Evolutionary conservation across 2,113 vertebrate species (phyloP), one percentile per base, ranked within the genome.

Genomic region (Datnioides undecimradiatus): DNA sequence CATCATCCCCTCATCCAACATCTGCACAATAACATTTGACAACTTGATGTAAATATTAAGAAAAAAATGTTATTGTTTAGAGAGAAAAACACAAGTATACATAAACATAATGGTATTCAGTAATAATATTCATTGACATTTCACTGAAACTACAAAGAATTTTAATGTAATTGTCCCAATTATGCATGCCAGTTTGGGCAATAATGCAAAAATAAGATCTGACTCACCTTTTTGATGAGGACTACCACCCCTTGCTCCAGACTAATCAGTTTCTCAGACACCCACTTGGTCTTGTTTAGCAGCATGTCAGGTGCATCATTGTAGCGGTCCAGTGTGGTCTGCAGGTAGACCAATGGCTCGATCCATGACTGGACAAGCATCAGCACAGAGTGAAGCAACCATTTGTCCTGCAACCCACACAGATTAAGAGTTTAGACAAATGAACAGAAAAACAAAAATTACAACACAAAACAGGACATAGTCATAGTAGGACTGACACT

Each of bases 201-300:
- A 17, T 16, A n/a, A 55, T 34, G 6, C 2, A 55, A 1, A 57
- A 31, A 19, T 62, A 21, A 25, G 6, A 34, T 59, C 19, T 17
- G 9, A 76, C 85, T 11, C 31, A 95, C 94, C 93, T 94, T 94
- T 43, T 87, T 89, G 45, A 93, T 95, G 66, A 95, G 93, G 29
- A 94, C 91, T 72, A 93, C 85, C 45, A 95, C 86, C 0, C 94
- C 94, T 82, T 94, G 91, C 86, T 95, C 93, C 73, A 95, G 85
- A 81, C 94, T 95, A 62, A 90, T 86, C 13, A 95, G 89, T 88
- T 95, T 95, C 21, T 93, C 92, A 1, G 91, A 94, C 81, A 95
- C 86, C 94, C 94, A 95, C 82, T 94, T 95, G 59, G 93, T 95
- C 73, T 94, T 95, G 86, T 94, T 94, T 43, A 95, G 86, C 51